These are phyloP conservation scores for Microcebus jonahi DNA, from an alignment of 2,113 vertebrate species.

Conservation along the genomic window DNA sequence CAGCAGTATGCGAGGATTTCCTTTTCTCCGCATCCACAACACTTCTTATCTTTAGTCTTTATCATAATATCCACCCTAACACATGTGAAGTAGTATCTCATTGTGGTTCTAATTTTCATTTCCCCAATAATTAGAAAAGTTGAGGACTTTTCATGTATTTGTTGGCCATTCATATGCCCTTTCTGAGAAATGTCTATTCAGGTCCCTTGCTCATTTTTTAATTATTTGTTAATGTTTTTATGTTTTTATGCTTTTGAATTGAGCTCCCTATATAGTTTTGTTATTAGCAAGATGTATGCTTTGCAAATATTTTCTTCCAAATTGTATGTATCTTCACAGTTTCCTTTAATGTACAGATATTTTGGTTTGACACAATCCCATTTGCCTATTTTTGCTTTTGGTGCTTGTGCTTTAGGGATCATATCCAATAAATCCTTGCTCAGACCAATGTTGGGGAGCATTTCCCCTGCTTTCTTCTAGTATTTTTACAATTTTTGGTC, in stretches of 20 bases:
- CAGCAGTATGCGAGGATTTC: not conserved
- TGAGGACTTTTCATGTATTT: no score
- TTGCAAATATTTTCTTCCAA: not conserved
- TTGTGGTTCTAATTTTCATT: not conserved
- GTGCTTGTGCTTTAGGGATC: not conserved
- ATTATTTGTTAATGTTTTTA: not conserved
- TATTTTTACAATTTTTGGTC: no score
- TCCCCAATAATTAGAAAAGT: not conserved
- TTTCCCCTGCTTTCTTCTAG: no score
- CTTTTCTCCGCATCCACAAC: not conserved
- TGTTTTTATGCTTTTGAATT: not conserved
- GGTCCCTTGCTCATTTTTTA: no score
- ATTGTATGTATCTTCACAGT: not conserved
- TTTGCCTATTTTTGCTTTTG: not conserved
- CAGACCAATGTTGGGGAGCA: not conserved
- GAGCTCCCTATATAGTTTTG: not conserved
- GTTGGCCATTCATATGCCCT: no score
- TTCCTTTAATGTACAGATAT: not conserved
- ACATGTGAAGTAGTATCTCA: not conserved
- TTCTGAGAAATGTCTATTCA: no score
- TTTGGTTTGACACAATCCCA: not conserved
- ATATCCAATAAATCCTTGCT: not conserved
- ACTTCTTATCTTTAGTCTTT: not conserved
- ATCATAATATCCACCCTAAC: not conserved
- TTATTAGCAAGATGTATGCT: not conserved